Evolutionary conservation across 2,113 vertebrate species (phyloP).

Genomic region (Gymnorhina tibicen): DNA sequence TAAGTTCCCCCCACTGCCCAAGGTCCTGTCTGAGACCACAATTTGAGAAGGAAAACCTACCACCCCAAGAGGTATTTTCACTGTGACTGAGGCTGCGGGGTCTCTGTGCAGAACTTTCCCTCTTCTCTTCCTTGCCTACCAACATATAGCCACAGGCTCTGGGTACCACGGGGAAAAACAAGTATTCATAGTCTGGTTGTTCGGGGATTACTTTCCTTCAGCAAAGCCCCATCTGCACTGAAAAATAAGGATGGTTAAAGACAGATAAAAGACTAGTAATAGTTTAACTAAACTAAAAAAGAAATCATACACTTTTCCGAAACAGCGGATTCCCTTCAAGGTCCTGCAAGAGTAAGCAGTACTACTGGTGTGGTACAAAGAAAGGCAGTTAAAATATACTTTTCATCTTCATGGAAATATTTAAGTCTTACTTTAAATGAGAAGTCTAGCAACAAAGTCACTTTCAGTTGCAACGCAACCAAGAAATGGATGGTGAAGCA

Average conservation of each 20-base stretch:
- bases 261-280: background rate
- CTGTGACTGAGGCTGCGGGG: background rate
- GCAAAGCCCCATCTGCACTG: background rate
- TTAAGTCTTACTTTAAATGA: background rate
- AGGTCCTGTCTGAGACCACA: background rate
- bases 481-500: background rate
- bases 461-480: background rate
- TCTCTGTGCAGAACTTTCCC: background rate
- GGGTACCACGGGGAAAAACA: background rate
- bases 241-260: background rate
- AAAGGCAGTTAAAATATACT: background rate
- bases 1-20: background rate
- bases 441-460: background rate
- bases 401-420: background rate
- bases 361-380: background rate
- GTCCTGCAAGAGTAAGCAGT: background rate
- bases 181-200: background rate
- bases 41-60: background rate
- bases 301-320: background rate
- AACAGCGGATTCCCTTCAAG: background rate
- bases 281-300: background rate
- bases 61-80: background rate
- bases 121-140: background rate
- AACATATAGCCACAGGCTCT: background rate
- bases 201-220: background rate